phyloP scores from a whole-genome alignment of 2,888 invertebrate genomes.

The Drosophila nigritarsus region DNA sequence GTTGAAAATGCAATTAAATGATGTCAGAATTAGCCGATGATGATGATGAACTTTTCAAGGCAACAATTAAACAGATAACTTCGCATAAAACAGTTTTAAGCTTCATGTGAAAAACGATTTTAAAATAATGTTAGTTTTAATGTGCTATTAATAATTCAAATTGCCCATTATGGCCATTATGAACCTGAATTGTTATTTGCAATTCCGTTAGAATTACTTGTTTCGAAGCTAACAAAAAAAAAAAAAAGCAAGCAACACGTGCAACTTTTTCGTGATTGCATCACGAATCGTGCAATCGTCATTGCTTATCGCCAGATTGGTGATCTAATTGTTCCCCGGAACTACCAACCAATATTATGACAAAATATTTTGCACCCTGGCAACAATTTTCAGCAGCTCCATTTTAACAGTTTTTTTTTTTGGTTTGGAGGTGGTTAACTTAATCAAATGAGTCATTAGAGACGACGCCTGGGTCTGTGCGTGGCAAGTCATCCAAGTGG shows the following conservation, averaged over 20 bases:
- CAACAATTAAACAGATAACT: not conserved
- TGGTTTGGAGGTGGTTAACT: constrained; percentile 24
- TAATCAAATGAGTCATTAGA: constrained; percentile 47
- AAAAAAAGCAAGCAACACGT: not conserved
- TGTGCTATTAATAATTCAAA: not conserved
- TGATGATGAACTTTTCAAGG: not conserved
- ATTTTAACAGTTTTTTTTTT: not conserved
- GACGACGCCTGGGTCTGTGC: constrained; percentile 8
- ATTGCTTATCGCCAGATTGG: constrained; percentile 14
- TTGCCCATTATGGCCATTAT: not conserved
- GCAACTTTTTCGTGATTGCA: constrained; percentile 2
- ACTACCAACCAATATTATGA: constrained; percentile 18
- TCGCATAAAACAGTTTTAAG: not conserved
- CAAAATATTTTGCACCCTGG: constrained; percentile 1
- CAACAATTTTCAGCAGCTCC: constrained; percentile 25
- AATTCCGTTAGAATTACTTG: not conserved
- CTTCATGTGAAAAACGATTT: constrained; percentile 1
- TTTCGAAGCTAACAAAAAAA: not conserved
- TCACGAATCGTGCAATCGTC: not conserved
- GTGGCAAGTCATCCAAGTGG: constrained; percentile 18
- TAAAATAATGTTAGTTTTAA: not conserved
- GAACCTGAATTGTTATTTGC: not conserved
- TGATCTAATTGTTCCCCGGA: constrained; percentile 48
- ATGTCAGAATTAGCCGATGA: constrained; percentile 13
- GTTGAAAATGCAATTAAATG: constrained; percentile 37